Conservation (phyloP, 1,140 invertebrate species). For the Centruroides sculpturatus region DNA sequence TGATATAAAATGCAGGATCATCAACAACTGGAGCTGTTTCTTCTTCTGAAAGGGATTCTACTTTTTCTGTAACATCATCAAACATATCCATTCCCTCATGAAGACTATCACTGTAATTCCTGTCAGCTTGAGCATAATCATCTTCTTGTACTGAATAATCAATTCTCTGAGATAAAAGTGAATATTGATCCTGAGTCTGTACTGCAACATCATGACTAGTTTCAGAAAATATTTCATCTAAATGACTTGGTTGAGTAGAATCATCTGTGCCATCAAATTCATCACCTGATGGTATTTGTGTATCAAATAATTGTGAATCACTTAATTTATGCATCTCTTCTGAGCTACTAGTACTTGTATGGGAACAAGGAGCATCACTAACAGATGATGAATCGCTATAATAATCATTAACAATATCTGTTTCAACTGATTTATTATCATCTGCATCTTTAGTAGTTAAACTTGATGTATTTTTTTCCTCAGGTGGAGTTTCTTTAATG, state of each 20-base stretch:
- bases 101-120: constrained; percentile 4
- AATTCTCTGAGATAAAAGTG: not conserved
- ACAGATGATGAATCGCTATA: constrained; percentile 7
- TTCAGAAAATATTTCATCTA: constrained; percentile 12
- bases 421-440: too few species aligned
- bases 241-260: constrained; percentile 4
- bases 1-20: constrained; percentile 7
- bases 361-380: constrained; percentile 5
- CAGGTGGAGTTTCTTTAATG: too few species aligned
- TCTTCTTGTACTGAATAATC: constrained; percentile 4
- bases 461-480: too few species aligned
- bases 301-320: constrained; percentile 13
- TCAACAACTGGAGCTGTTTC: constrained; percentile 11
- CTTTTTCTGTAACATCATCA: constrained; percentile 17
- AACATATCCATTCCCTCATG: constrained; percentile 14
- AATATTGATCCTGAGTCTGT: not conserved
- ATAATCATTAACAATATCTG: constrained; percentile 2
- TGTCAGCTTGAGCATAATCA: not conserved
- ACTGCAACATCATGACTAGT: constrained; percentile 4
- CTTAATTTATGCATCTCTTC: constrained; percentile 16
- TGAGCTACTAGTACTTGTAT: constrained; percentile 8
- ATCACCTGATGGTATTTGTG: constrained; percentile 11
- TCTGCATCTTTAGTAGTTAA: too few species aligned
- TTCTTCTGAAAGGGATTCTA: constrained; percentile 13
- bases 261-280: not conserved